Base-by-base conservation (phyloP, 2,888 invertebrate species). In the Dastarcus helophoroides region DNA sequence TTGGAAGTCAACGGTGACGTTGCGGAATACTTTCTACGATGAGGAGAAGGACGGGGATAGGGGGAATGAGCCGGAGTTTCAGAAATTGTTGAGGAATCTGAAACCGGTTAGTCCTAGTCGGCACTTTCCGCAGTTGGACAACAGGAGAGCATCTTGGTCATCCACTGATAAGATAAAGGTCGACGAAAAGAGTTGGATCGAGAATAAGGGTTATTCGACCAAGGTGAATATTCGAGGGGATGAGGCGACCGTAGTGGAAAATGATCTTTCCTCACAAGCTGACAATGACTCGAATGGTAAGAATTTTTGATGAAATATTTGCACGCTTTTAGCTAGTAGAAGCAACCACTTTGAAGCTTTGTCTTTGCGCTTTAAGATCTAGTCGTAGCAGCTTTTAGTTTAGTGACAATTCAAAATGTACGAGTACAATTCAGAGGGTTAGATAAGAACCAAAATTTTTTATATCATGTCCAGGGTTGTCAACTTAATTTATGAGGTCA, bases 201-300 rank as follows among this genome's bases (percentile, higher is more conserved):
- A 55, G 42, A 47, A 39, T 31, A 66, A 58, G 44, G 68, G 68
- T 8, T 73, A 68, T 49, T 73, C 72, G 1, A 73, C 73, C 1
- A 71, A 69, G 48, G 67, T 74, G 31, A 71, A 72, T 51, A 62
- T 66, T 39, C 63, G 63, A 4, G 51, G 59, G 31, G 63, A 62
- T 2, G 60, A 63, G 37, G 58, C 62, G 2, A 62, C 57, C 3
- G 61, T 65, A 10, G 54, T 65, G 14, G 60, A 60, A 40, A 59
- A 48, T 38, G 47, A 43, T 16, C 24, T 31, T 31, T 10, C 19
- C 19, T 7, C 6, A 19, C 19, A 6, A 19, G 7, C n/a, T 7
- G n/a, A 19, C 19, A n/a, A 19, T 19, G 19, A 19, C 19, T 19
- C n/a, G 19, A n/a, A n/a, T n/a, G n/a, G n/a, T n/a, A n/a, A n/a